Conservation (phyloP, 2,888 invertebrate genomes). For the Rhingia campestris region DNA sequence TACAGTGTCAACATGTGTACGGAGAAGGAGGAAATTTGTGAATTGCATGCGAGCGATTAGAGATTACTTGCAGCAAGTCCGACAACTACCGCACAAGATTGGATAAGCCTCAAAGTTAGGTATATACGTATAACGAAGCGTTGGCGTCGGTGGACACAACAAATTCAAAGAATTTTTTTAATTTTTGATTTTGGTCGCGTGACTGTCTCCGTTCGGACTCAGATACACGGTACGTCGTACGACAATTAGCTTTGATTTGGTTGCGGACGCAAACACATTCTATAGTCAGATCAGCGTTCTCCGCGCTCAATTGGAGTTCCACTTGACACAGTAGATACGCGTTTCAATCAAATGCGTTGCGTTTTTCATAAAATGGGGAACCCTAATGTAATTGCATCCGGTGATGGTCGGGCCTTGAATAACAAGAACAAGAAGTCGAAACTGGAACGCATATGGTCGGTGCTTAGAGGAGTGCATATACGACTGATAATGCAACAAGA, state of each 20-base stretch:
- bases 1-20: conserved; percentile 16
- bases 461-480: conserved; percentile 48
- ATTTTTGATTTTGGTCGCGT: conserved; percentile 66
- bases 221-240: conserved; percentile 29
- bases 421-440: conserved; percentile 49
- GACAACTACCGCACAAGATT: conserved; percentile 27
- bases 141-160: conserved; percentile 8
- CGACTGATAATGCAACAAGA: conserved; percentile 62
- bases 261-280: conserved; percentile 71
- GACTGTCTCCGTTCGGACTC: conserved; percentile 55
- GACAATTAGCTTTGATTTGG: conserved; percentile 68
- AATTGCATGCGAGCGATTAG: conserved; percentile 53
- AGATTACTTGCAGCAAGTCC: conserved; percentile 50
- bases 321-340: conserved; percentile 58
- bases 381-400: conserved; percentile 67
- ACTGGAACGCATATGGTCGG: conserved; percentile 61
- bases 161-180: conserved; percentile 2
- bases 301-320: conserved; percentile 65
- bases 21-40: conserved; percentile 29
- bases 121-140: not conserved
- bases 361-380: conserved; percentile 18
- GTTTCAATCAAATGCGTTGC: conserved; percentile 42
- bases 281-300: conserved; percentile 63
- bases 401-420: conserved; percentile 43
- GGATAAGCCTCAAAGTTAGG: not conserved